Percentiles rank a stretch among this genome's conserved stretches.
These are phyloP conservation scores for Meteorus cinctellus DNA, from an alignment of 2,888 invertebrate species.

Conservation along the genomic window DNA sequence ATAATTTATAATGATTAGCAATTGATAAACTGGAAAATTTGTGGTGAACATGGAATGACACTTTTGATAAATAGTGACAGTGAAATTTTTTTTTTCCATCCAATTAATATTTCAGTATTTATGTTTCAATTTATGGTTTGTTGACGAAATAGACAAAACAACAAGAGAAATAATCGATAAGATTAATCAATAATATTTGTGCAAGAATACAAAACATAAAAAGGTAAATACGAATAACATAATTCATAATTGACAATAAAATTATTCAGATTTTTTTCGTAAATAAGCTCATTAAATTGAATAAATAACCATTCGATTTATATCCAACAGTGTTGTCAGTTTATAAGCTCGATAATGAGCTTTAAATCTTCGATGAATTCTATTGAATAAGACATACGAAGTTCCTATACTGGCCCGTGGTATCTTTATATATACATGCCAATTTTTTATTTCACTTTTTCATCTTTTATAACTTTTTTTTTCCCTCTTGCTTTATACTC, in stretches of 20 bases:
- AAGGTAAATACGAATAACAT: not conserved
- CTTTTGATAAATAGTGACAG: not conserved
- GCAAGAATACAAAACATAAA: not conserved
- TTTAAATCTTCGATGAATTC: conserved; percentile 66
- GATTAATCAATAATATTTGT: not conserved
- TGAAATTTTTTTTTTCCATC: conserved; percentile 3
- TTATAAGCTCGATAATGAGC: conserved; percentile 71
- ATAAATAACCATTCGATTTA: conserved; percentile 10
- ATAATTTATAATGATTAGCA: conserved; percentile 10
- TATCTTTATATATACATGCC: not conserved
- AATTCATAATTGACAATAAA: not conserved
- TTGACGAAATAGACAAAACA: not conserved
- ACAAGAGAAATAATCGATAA: not conserved
- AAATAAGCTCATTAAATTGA: conserved; percentile 8
- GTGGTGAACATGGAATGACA: conserved; percentile 12
- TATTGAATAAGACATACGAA: conserved; percentile 48
- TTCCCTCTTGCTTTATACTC: not conserved
- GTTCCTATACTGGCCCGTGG: conserved; percentile 35
- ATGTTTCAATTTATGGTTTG: not conserved
- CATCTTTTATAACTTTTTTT: not conserved
- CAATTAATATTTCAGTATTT: not conserved
- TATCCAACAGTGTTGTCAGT: conserved; percentile 43
- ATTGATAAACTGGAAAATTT: conserved; percentile 12
- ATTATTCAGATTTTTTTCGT: not conserved
- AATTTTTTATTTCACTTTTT: not conserved